Base-by-base conservation (phyloP, 2,797 vertebrate species). In the Hemibagrus guttatus region DNA sequence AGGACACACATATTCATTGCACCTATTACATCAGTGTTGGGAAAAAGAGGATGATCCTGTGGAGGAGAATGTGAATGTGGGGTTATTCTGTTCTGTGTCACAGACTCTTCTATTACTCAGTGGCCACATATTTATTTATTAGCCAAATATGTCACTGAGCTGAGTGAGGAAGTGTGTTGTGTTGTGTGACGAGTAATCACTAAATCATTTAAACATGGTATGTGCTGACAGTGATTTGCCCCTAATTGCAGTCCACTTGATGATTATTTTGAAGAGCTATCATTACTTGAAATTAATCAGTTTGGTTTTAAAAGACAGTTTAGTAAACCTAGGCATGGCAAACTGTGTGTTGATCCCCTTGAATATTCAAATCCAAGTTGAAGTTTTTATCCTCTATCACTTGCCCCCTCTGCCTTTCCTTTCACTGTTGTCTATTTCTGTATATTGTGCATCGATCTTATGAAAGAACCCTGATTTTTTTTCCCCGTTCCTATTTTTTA, bases 11-110 rank as follows among this genome's bases (percentile, higher is more conserved):
- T 58, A 87, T 68, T 35, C 4, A 11, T 69, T 78, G 80, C 81
- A 81, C 46, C 13, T 88, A 61, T 86, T 72, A 86, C 85, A 83
- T 86, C 78, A 64, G 54, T 82, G 66, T 46, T 71, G 28, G 59
- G 71, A 42, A n/a, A 61, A 81, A 42, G 72, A 28, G 68, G 35
- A 78, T 63, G 58, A 14, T 31, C 35, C 68, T 81, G 58, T 21
- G 64, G 83, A 68, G 39, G 71, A 35, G 56, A 75, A 78, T 72
- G 28, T 7, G 21, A 86, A 71, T 26, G 19, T 39, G 42, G 13
- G 8, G 26, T 21, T 64, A 3, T 28, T 46, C 16, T n/a, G 16
- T 79, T 6, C 2, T 61, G 35, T 14, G 56, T 14, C 56, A 61
- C 21, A 42, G 14, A 42, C 39, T 19, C 26, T 21, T 81, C 4